Conservation (phyloP, 2,888 invertebrate species). For the Pasiphila rectangulata region DNA sequence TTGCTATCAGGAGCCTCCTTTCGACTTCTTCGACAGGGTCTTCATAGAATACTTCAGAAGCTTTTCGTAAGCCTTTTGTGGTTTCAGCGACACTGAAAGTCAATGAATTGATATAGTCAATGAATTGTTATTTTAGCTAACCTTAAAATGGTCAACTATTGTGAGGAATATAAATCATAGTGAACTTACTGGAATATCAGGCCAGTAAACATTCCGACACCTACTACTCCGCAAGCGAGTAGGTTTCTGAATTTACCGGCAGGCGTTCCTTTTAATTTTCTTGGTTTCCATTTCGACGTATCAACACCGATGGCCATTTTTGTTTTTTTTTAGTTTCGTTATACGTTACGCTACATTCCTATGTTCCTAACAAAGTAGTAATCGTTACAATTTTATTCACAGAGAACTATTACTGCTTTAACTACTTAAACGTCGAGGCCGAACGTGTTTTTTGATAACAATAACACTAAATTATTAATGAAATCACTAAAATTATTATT, state of each 20-base stretch:
- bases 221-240: slow-evolving; percentile 69
- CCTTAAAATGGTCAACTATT: slow-evolving; percentile 35
- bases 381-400: no score
- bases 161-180: neutral
- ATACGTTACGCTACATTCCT: neutral
- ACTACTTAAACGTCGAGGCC: no score
- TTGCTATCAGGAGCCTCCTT: slow-evolving; percentile 61
- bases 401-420: no score
- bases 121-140: no score
- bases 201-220: slow-evolving; percentile 62
- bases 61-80: slow-evolving; percentile 52
- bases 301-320: slow-evolving; percentile 79
- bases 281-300: slow-evolving; percentile 83
- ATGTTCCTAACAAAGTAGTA: no score
- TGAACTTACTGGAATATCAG: slow-evolving; percentile 74
- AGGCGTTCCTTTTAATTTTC: slow-evolving; percentile 84
- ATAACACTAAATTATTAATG: no score
- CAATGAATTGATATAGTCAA: slow-evolving; percentile 3
- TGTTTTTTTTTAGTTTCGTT: slow-evolving; percentile 4
- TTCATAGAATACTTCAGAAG: slow-evolving; percentile 53
- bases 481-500: no score
- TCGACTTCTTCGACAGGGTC: slow-evolving; percentile 70
- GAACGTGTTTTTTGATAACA: no score
- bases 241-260: slow-evolving; percentile 79
- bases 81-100: slow-evolving; percentile 50